These are phyloP conservation scores for Alethe diademata DNA, from an alignment of 2,113 vertebrate genomes.

Conservation along the genomic window DNA sequence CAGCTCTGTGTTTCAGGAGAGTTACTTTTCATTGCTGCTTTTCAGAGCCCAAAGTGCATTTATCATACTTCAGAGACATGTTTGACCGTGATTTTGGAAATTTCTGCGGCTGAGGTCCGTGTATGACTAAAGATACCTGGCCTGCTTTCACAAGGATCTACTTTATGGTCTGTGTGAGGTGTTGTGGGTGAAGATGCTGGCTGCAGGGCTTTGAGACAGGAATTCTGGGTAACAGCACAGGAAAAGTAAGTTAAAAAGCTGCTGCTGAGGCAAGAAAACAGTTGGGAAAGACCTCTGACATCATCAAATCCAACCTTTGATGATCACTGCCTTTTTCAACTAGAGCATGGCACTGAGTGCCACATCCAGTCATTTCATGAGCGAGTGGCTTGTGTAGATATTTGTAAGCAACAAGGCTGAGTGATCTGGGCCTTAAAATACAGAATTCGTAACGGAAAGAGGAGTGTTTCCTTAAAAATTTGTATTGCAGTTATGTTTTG, in stretches of 20 bases:
- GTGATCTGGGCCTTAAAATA: neutral
- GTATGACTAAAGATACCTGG: neutral
- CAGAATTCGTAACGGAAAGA: neutral
- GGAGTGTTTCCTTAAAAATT: rapidly evolving
- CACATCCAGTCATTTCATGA: neutral
- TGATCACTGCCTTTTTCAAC: neutral
- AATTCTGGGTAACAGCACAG: neutral
- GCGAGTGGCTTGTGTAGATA: neutral
- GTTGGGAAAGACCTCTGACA: neutral
- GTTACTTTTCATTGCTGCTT: neutral
- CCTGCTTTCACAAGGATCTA: rapidly evolving
- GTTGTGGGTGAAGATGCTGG: neutral
- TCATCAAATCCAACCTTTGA: neutral
- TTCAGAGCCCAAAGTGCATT: neutral
- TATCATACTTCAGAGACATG: neutral
- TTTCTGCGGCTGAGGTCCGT: neutral
- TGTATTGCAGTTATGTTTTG: rapidly evolving
- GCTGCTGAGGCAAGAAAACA: neutral
- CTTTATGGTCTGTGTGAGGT: neutral
- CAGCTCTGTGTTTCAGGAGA: neutral
- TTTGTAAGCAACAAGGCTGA: neutral
- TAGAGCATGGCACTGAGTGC: neutral
- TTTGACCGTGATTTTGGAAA: neutral
- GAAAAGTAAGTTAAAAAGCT: neutral
- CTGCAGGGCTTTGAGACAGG: neutral